Evolutionary conservation across 1,140 invertebrate species (phyloP), one percentile per base, ranked within the genome.

Genomic region (Sarcophaga bullata): DNA sequence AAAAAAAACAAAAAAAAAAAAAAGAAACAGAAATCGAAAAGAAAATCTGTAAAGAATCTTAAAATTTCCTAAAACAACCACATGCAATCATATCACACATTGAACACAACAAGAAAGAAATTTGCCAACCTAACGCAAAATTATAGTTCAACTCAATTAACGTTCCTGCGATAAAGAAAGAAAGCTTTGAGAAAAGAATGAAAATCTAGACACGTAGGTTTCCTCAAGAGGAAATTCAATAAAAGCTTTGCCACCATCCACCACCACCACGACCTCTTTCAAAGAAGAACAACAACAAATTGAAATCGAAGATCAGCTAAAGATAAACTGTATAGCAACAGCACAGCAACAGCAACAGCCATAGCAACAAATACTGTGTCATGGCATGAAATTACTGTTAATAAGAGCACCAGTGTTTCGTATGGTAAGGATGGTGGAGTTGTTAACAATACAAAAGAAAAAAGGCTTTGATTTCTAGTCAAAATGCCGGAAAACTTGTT

Each of bases 81-180:
- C 58, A 68, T 8, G 19, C n/a, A 68, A n/a, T 19, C 15, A 68
- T 9, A 68, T 19, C n/a, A 78, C 25, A 8, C 37, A 15, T 46
- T 8, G 48, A 76, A 78, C 48, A 48, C 50, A 78, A 78, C 48
- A 78, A 78, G 50, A 75, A 75, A n/a, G 13, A 13, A 78, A 19
- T 19, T 37, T 37, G 25, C 25, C 25, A 37, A 37, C 1, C 1
- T 37, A n/a, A 37, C 25, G 25, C 25, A 37, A 37, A 37, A 37
- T 37, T 37, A 37, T 75, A 48, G 73, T 78, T 78, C 75, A 50
- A 78, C 75, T 78, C 75, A 78, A 78, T 78, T 78, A 50, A 78
- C 75, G n/a, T 78, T 19, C 75, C 50, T 50, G 17, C 17, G 75
- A 78, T 78, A 78, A 11, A 1, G 46, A 73, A 73, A 25, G 9